phyloP scores from a whole-genome alignment of 1,140 invertebrate species.

The Aphidius gifuensis region DNA sequence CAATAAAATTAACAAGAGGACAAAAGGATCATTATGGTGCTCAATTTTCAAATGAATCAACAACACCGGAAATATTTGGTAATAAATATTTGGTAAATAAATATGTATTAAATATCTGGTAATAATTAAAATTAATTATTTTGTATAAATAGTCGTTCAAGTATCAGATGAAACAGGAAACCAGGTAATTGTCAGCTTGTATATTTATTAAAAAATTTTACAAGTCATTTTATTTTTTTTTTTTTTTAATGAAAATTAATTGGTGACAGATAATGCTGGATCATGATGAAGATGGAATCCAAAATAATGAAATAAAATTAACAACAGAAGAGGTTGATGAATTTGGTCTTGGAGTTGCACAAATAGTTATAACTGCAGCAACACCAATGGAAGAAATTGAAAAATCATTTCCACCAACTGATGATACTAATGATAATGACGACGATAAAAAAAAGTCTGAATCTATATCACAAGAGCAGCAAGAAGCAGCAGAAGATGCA shows the following conservation, averaged over 20 bases:
- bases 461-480: slow-evolving; percentile 22
- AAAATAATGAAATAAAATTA: slow-evolving; percentile 42
- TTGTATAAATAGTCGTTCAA: slow-evolving; percentile 42
- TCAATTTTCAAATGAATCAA: slow-evolving; percentile 59
- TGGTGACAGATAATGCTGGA: slow-evolving; percentile 34
- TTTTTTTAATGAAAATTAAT: slow-evolving; percentile 2
- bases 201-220: slow-evolving; percentile 1
- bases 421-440: slow-evolving; percentile 33
- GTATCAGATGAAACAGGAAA: slow-evolving; percentile 44
- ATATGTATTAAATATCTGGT: not conserved
- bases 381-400: slow-evolving; percentile 84
- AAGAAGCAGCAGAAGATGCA: slow-evolving; percentile 23
- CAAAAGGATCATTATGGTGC: slow-evolving; percentile 73
- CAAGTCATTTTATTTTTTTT: slow-evolving; percentile 1
- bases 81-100: too few relatives aligned
- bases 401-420: slow-evolving; percentile 58
- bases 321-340: slow-evolving; percentile 35
- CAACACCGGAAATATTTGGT: slow-evolving; percentile 57
- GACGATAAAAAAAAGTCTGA: not conserved
- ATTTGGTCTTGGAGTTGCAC: slow-evolving; percentile 70
- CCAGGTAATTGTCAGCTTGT: slow-evolving; percentile 31
- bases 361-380: slow-evolving; percentile 84
- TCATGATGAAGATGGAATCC: slow-evolving; percentile 22
- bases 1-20: slow-evolving; percentile 68
- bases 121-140: too few relatives aligned